Conservation (phyloP, 1,140 invertebrate species). For the Spodoptera litura region DNA sequence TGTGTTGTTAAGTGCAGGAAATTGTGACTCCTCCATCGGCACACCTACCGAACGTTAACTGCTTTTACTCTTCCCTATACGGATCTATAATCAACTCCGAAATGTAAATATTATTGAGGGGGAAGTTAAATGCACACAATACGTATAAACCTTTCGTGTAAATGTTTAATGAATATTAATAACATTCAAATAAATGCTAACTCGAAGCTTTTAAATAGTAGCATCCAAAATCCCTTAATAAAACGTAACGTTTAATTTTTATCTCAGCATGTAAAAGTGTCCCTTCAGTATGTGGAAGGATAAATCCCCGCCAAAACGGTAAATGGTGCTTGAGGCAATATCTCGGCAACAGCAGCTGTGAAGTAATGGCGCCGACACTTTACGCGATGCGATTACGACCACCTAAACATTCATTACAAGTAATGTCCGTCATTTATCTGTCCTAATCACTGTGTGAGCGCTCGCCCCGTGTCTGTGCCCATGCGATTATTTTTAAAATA, state of each 20-base stretch:
- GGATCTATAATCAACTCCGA: conserved; percentile 36
- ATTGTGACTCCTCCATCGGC: conserved; percentile 82
- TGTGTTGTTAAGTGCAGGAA: conserved; percentile 85
- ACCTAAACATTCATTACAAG: conserved; percentile 84
- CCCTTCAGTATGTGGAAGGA: conserved; percentile 59
- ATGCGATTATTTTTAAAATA: conserved; percentile 63
- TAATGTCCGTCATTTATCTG: conserved; percentile 84
- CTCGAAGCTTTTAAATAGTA: not conserved
- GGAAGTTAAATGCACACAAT: not conserved
- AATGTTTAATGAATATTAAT: conserved; percentile 8
- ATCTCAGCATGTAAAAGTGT: conserved; percentile 60
- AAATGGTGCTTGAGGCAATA: conserved; percentile 78
- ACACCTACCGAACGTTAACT: conserved; percentile 77
- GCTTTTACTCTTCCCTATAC: conserved; percentile 55
- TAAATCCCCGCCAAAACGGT: conserved; percentile 72
- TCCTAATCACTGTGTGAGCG: conserved; percentile 78
- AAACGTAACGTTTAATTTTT: conserved; percentile 40
- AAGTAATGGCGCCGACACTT: conserved; percentile 84
- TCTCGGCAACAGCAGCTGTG: conserved; percentile 80
- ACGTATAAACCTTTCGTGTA: not conserved
- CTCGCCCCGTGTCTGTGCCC: conserved; percentile 53
- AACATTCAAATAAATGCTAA: not conserved
- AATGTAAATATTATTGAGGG: conserved; percentile 16
- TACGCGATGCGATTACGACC: conserved; percentile 84
- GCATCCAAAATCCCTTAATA: conserved; percentile 19